A percentile compares a stretch with the other conserved stretches of the same genome.
Conservation (phyloP, 37 sponge, comb jelly and placozoan species). For the Oopsacas minuta region DNA sequence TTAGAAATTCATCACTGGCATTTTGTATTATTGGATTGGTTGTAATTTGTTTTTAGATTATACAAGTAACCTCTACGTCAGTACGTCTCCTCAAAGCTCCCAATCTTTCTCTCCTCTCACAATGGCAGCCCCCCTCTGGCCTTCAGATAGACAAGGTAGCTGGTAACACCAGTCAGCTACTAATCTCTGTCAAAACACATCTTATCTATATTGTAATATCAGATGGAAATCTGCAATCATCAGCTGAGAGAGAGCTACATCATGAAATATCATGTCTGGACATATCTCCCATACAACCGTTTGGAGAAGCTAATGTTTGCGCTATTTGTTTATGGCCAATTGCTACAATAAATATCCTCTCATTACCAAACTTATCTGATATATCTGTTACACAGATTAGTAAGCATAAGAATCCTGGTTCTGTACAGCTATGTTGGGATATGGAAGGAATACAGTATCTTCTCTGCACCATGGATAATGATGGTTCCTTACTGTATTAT, state of each 20-base stretch:
- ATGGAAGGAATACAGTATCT: background rate
- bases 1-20: background rate
- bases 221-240: conserved; percentile 10
- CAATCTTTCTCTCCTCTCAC: conserved; percentile 23
- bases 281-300: conserved; percentile 33
- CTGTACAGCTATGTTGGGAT: background rate
- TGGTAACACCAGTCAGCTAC: conserved; percentile 50
- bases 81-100: background rate
- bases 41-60: background rate
- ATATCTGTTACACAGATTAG: background rate
- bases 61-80: background rate
- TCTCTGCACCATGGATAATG: background rate
- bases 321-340: conserved; percentile 86
- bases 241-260: conserved; percentile 22
- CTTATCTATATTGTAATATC: conserved; percentile 55
- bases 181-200: conserved; percentile 52
- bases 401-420: background rate
- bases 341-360: conserved; percentile 51
- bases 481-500: background rate
- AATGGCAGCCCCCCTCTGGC: conserved; percentile 70
- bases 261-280: conserved; percentile 90
- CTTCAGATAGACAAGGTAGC: conserved; percentile 60
- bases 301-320: conserved; percentile 17
- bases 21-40: too few relatives aligned
- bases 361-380: conserved; percentile 26